Conservation (phyloP, 1,140 invertebrate genomes). For the Leptinotarsa undecemlineata region DNA sequence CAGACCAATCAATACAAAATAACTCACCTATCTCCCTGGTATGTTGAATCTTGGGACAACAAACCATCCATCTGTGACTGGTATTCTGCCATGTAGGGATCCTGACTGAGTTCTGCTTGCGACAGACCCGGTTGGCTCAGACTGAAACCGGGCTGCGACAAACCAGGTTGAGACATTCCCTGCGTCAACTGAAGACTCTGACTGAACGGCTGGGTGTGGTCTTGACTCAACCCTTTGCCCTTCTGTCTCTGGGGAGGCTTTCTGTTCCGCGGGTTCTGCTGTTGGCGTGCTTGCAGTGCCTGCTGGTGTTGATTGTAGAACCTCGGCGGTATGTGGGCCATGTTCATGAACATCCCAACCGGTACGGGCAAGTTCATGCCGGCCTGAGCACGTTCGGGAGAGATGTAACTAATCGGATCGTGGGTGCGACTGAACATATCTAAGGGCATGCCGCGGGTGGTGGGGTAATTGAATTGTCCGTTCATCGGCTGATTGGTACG, state of each 20-base stretch:
- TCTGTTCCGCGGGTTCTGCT: conserved; percentile 52
- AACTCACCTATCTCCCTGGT: conserved; percentile 68
- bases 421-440: conserved; percentile 72
- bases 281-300: conserved; percentile 59
- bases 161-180: conserved; percentile 70
- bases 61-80: conserved; percentile 93
- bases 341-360: conserved; percentile 94
- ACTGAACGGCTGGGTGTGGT: conserved; percentile 67
- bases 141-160: conserved; percentile 73
- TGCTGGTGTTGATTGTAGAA: conserved; percentile 86
- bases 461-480: conserved; percentile 54
- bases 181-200: conserved; percentile 65
- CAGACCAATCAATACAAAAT: neutral
- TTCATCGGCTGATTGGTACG: conserved; percentile 49
- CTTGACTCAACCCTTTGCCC: conserved; percentile 54
- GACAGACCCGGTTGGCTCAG: conserved; percentile 69
- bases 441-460: conserved; percentile 55
- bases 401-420: conserved; percentile 93
- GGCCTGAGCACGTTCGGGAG: conserved; percentile 80
- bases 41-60: conserved; percentile 92
- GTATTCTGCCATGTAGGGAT: conserved; percentile 85
- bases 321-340: conserved; percentile 84
- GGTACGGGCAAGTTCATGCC: conserved; percentile 83
- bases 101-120: conserved; percentile 83
- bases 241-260: conserved; percentile 43